These are phyloP conservation scores for Erynnis tages DNA, from an alignment of 2,888 invertebrate genomes.

Conservation along the genomic window DNA sequence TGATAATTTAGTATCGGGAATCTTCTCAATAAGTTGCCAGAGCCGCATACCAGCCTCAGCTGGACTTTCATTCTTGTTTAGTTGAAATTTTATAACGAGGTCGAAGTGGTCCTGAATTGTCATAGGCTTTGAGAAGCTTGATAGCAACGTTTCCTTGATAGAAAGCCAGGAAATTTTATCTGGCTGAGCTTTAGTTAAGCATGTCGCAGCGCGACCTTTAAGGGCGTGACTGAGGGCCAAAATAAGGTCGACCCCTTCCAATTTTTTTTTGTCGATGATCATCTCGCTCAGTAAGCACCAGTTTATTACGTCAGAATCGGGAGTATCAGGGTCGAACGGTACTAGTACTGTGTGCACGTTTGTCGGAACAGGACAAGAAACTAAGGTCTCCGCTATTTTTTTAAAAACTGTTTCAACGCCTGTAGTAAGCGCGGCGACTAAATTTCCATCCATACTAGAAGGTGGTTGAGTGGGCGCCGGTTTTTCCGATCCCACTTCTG, in stretches of 20 bases:
- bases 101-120: constrained; percentile 6
- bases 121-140: neutral
- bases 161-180: constrained; percentile 25
- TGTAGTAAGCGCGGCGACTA: too few relatives aligned
- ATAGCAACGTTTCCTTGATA: constrained; percentile 29
- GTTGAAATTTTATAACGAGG: neutral
- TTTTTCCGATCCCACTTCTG: too few relatives aligned
- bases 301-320: neutral
- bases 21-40: constrained; percentile 27
- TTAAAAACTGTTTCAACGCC: too few relatives aligned
- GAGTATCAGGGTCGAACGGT: constrained; percentile 30
- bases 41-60: constrained; percentile 15
- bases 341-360: too few relatives aligned
- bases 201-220: neutral
- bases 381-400: too few relatives aligned
- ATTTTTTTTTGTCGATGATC: neutral
- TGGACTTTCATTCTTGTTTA: neutral
- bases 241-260: neutral
- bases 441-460: too few relatives aligned
- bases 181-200: neutral
- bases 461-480: too few relatives aligned
- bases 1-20: constrained; percentile 7
- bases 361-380: too few relatives aligned
- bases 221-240: neutral
- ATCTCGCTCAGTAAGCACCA: neutral